Base-by-base conservation (phyloP, 2,888 invertebrate species). In the Drosophila phalerata region DNA sequence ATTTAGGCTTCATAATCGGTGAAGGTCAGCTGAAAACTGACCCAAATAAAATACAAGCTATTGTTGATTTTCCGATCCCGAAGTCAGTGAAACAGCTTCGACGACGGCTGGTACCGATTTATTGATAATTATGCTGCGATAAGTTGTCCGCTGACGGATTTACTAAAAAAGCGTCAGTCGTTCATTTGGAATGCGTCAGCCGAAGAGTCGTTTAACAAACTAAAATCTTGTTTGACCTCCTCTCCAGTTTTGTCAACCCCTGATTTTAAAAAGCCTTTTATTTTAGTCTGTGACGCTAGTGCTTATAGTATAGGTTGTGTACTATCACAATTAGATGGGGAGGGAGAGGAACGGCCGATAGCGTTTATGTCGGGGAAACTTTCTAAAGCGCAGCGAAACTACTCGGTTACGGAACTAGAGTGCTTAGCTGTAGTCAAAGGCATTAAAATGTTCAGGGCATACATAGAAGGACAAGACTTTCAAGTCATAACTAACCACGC, bases 61-160 rank as follows among this genome's bases (percentile, higher is more conserved):
- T 47, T 1, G 8, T n/a, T 15, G 25, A 25, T 8, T 47, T 30
- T n/a, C 47, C 47, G 6, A 47, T 37, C 6, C 37, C 37, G 6
- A 37, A 37, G 6, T 0, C 37, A 5, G 37, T 5, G 1, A 37
- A 37, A n/a, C 55, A 55, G n/a, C 17, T 55, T 11, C 34, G 64
- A 3, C 30, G 58, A 9, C 0, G 57, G 57, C 4, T 64, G 58
- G 51, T 57, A 57, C 17, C 30, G 64, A 6, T 57, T 64, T 17
- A 55, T 55, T 2, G 55, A 63, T 28, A 55, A 57, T 37, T 51
- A 57, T 11, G 34, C 34, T 3, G n/a, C 34, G 4, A 13, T n/a
- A 3, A 13, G 43, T 19, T 52, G 42, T n/a, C 49, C 43, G 0
- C 5, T 37, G n/a, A 64, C 56, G 1, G 49, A 64, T 17, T 9